Base-by-base conservation (phyloP, 2,797 vertebrate species). In the Hypotaenidia philippensis region DNA sequence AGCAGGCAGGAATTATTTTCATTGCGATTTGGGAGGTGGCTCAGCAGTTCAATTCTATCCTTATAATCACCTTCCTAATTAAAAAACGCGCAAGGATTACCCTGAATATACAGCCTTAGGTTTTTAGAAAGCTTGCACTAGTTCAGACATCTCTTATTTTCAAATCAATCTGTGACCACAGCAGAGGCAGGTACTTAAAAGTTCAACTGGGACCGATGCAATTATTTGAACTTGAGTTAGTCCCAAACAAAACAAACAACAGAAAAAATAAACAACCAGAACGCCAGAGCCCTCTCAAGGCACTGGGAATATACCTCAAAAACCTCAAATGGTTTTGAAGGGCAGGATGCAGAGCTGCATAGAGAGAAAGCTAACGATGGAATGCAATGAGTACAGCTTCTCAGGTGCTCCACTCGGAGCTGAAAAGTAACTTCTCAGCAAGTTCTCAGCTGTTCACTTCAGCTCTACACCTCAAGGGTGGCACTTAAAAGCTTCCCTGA, bases 381-480 rank as follows among this genome's bases (percentile, higher is more conserved):
- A 10, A 2, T 27, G 4, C 12, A 10, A 29, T 18, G 31, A 77
- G 36, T 16, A 25, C 38, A 60, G 52, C 31, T 64, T 16, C 36
- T 29, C 44, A 32, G 34, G 36, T 53, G 47, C 29, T 44, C 31
- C 25, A 13, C 32, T 56, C 40, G 14, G 41, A 84, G 53, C 36
- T 53, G 29, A 49, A 23, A 83, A 87, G 20, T 25, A 49, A 83
- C 50, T 84, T 89, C 74, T 56, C 63, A 41, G 65, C 36, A 60
- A 74, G 36, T 26, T 63, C 45, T 66, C 36, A 38, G 11, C 11
- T 53, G 16, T n/a, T 41, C 27, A 15, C 23, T 72, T 68, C 70
- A 27, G 41, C 64, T 68, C 52, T 50, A 9, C 2, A 3, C 59
- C 59, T 72, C 4, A 57, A 55, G 29, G 38, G 0, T 2, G 4